Percentiles rank a stretch among this genome's conserved stretches.
Conservation (phyloP, 2,888 invertebrate genomes). For the Caenorhabditis doughertyi region DNA sequence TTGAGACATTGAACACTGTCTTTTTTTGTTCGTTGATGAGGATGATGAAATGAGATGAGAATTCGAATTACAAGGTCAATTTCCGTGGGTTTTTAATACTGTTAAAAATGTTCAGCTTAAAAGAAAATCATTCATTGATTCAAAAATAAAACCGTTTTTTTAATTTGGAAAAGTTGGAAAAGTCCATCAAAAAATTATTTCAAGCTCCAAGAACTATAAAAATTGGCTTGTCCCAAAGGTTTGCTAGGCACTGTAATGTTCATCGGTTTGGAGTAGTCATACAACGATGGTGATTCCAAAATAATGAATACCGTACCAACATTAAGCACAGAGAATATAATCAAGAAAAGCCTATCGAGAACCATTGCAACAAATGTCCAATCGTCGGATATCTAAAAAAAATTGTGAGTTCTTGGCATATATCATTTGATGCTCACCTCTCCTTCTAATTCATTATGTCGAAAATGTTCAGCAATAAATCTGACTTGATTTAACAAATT, state of each 20-base stretch:
- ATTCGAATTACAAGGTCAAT: constrained; percentile 35
- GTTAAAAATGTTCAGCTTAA: neutral
- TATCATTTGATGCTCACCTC: no score
- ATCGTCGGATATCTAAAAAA: constrained; percentile 80
- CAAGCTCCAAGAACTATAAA: constrained; percentile 67
- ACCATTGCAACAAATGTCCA: constrained; percentile 83
- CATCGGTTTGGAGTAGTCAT: constrained; percentile 78
- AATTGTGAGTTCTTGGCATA: no score
- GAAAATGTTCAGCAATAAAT: constrained; percentile 82
- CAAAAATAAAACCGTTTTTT: constrained; percentile 4
- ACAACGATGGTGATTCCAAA: constrained; percentile 81
- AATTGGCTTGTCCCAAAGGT: constrained; percentile 80
- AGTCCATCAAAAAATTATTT: constrained; percentile 22
- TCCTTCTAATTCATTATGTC: constrained; percentile 79
- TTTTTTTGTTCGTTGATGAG: constrained; percentile 31
- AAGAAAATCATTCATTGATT: constrained; percentile 16
- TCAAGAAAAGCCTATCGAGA: constrained; percentile 80
- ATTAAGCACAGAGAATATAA: constrained; percentile 82
- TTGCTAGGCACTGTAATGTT: constrained; percentile 81
- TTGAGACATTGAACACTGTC: constrained; percentile 18
- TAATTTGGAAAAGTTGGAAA: constrained; percentile 6
- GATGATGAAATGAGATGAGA: constrained; percentile 18
- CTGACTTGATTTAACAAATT: constrained; percentile 81
- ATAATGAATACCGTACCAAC: constrained; percentile 81
- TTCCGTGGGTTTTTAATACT: constrained; percentile 3